Base-by-base conservation (phyloP, 2,113 vertebrate species). In the Macaca mulatta region DNA sequence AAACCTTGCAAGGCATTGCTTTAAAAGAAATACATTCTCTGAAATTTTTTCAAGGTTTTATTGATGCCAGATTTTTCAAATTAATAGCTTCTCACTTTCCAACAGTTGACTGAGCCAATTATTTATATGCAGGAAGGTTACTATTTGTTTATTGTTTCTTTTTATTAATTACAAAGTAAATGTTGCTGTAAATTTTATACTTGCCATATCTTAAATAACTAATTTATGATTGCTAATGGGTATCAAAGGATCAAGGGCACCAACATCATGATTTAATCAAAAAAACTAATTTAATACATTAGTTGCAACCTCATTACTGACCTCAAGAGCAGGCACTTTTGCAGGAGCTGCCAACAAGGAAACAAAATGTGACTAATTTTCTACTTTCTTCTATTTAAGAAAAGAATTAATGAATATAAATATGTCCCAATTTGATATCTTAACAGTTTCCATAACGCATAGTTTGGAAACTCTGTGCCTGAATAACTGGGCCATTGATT, bases 401-500 rank as follows among this genome's bases (percentile, higher is more conserved):
- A 70, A 67, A 11, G 40, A 69, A 92, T 75, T 97, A 89, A 95
- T 96, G 81, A 95, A 93, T 96, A 91, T 93, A 96, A 98, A 93
- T 95, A 93, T 94, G 59, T 40, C 50, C 81, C 52, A 64, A 70
- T 79, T 83, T 91, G 52, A 97, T 95, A 84, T 90, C 83, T 86
- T 77, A 90, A 89, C 61, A 94, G 57, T 27, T 95, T 97, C 81
- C 7, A 13, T 61, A 95, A 81, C 59, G 84, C 77, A 84, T n/a
- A 81, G 72, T 94, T 96, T 45, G 32, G 57, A 94, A 95, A 94
- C 27, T 80, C 45, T 86, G 25, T 27, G 23, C 40, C 86, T 93
- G 81, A 93, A 93, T 97, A 97, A 93, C 91, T 97, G 91, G 55
- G 35, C 25, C 78, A 93, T 90, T 91, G 93, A 94, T 97, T 98